phyloP scores from a whole-genome alignment of 2,113 vertebrate genomes.

The Anoura caudifer region DNA sequence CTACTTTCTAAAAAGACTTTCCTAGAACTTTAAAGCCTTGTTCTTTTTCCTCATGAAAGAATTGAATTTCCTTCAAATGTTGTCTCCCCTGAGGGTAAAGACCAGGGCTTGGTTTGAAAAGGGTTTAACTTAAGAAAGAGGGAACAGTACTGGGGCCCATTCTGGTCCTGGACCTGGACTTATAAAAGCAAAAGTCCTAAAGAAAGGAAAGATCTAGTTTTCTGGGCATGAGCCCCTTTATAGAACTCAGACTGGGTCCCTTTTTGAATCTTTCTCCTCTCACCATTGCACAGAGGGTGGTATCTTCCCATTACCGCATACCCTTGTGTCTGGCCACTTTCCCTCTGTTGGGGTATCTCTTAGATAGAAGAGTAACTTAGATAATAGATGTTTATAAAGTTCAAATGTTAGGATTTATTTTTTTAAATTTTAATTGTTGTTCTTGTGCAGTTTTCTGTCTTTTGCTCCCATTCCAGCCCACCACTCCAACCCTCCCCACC shows the following conservation, averaged over 20 bases:
- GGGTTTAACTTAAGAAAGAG: not conserved
- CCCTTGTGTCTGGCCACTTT: not conserved
- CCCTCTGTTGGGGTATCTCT: not conserved
- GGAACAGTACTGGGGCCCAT: not conserved
- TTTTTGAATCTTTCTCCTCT: not conserved
- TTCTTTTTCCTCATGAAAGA: not conserved
- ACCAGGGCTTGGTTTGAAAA: not conserved
- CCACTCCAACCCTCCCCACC: too few species aligned
- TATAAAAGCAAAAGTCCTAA: not conserved
- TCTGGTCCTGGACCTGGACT: not conserved
- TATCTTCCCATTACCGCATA: not conserved
- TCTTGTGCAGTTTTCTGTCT: too few species aligned
- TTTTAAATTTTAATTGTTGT: too few species aligned
- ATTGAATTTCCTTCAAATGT: not conserved
- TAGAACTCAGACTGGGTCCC: not conserved
- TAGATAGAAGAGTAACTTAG: not conserved
- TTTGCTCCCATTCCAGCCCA: too few species aligned
- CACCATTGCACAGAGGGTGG: not conserved
- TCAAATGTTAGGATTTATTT: not conserved
- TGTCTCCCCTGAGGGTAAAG: not conserved
- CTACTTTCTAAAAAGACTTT: not conserved
- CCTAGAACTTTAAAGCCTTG: not conserved
- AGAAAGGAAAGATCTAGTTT: not conserved
- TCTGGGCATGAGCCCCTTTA: not conserved
- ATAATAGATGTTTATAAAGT: not conserved